Evolutionary conservation across 2,888 invertebrate genomes (phyloP), one percentile per base, ranked within the genome.

Genomic region (Agonopterix alstromeriana): DNA sequence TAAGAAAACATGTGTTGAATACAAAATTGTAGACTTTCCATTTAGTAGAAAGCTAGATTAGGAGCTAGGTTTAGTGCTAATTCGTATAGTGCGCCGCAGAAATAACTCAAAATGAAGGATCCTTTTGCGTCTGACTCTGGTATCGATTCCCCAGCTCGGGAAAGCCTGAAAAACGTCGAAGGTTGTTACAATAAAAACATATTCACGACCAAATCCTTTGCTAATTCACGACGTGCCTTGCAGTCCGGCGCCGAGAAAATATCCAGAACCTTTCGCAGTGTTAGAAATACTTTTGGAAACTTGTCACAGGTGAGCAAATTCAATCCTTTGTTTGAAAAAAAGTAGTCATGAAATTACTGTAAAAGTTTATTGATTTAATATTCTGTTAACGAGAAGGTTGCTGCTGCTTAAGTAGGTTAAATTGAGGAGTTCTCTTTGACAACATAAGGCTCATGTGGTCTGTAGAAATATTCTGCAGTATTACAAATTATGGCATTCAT

Each of bases 171-270:
- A 61, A 84, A 85, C 57, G 73, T 80, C 4, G 87, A 88, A 54
- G 82, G 86, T 48, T 88, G 87, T 64, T 87, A 80, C 56, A 85
- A 79, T 60, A 85, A 73, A 60, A 84, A 74, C 59, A 56, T 88
- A 60, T 73, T 82, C 77, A 78, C 88, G 77, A 65, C 83, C 12
- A 80, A 73, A 58, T 81, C 87, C 8, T 85, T 93, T 41, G 91
- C 90, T 36, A 93, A 91, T 65, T 92, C 93, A 8, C 89, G 92
- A 54, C 90, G 90, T 63, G 92, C 90, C 42, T 75, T 93, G 45
- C 90, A 93, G 60, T 91, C 90, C 44, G 91, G 93, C 35, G 93
- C 93, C 9, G 93, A 93, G 55, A 92, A 92, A 70, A 88, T 94
- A 53, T 90, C 92, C 1, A 92, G 89, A 70, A 93, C 93, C 0